Percentiles rank a stretch among this genome's conserved stretches.
Evolutionary conservation across 2,797 vertebrate genomes (phyloP).

Genomic region (Silurus aristotelis): DNA sequence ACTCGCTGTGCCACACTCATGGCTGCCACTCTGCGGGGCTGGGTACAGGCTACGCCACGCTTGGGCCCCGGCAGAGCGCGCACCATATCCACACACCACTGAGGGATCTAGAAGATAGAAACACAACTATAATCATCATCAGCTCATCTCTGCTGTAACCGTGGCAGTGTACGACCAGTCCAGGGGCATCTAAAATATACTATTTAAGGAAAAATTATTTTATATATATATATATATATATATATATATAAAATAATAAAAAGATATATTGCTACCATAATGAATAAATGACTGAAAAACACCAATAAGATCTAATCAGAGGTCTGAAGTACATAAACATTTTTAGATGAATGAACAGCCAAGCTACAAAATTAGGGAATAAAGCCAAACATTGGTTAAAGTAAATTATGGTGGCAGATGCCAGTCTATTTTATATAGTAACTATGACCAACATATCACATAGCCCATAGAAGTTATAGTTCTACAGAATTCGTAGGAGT

Average conservation of each 20-base stretch:
- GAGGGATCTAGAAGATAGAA: constrained; percentile 83
- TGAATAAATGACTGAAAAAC: not conserved
- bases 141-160: not conserved
- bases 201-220: too few species aligned
- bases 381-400: not conserved
- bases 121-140: not conserved
- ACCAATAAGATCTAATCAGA: not conserved
- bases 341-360: not conserved
- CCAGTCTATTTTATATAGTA: not conserved
- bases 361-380: not conserved
- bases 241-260: too few species aligned
- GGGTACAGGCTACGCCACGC: constrained; percentile 92
- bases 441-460: not conserved
- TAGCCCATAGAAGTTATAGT: not conserved
- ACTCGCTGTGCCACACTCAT: constrained; percentile 97
- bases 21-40: constrained; percentile 91
- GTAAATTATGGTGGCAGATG: not conserved
- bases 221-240: too few species aligned
- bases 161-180: not conserved
- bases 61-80: constrained; percentile 83
- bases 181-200: not conserved
- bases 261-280: not conserved
- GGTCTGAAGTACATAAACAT: not conserved
- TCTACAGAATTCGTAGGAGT: not conserved
- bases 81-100: constrained; percentile 96